Conservation (phyloP, 2,888 invertebrate genomes). For the Auanema sp. region DNA sequence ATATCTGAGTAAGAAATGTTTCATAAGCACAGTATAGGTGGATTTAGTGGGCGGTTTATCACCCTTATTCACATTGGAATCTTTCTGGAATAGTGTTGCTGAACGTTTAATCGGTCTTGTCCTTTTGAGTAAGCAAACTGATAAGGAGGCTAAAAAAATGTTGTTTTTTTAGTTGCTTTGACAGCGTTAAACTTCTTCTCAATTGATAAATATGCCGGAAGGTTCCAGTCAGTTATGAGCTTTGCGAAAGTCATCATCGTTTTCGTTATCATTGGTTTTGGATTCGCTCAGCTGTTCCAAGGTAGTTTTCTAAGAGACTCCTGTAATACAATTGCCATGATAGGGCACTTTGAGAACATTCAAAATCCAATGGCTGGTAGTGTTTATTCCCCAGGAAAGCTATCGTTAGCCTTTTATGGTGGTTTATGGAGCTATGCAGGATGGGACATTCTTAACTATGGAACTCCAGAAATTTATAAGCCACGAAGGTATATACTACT, state of each 20-base stretch:
- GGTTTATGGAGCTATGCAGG: constrained; percentile 47
- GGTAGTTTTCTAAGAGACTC: constrained; percentile 33
- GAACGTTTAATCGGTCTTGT: constrained; percentile 37
- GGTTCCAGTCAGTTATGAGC: constrained; percentile 48
- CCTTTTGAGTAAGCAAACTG: constrained; percentile 21
- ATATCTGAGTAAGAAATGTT: constrained; percentile 32
- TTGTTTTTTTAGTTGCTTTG: constrained; percentile 37
- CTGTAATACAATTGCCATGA: background rate
- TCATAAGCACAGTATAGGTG: background rate
- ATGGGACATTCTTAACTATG: constrained; percentile 59
- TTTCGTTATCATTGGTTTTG: constrained; percentile 41
- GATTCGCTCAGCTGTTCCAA: constrained; percentile 42
- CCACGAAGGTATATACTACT: constrained; percentile 32
- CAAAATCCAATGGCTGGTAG: constrained; percentile 28
- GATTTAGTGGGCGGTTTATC: constrained; percentile 35
- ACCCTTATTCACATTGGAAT: constrained; percentile 28
- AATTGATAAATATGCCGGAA: constrained; percentile 44
- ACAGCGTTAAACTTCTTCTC: constrained; percentile 46
- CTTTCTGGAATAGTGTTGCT: constrained; percentile 24
- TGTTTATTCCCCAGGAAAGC: constrained; percentile 29
- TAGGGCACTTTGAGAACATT: constrained; percentile 36
- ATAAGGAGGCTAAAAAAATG: constrained; percentile 1
- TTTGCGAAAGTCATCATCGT: constrained; percentile 46
- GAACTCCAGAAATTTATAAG: constrained; percentile 52
- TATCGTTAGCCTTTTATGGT: constrained; percentile 44